Evolutionary conservation across 2,888 invertebrate species (phyloP).

Genomic region (Hipparchia sbordonii): DNA sequence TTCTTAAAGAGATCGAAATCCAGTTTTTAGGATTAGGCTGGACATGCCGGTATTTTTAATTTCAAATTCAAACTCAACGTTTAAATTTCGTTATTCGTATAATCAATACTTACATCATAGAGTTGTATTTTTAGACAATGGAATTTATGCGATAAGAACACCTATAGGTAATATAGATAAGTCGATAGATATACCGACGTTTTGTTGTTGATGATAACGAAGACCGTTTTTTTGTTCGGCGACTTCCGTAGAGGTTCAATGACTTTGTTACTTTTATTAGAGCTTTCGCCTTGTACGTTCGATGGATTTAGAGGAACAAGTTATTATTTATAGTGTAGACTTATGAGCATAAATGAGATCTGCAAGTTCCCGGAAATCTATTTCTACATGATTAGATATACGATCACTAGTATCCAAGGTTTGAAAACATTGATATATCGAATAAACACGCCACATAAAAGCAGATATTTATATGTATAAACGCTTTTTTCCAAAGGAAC

Average conservation of each 20-base stretch:
- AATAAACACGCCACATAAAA: no score
- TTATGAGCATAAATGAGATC: background rate
- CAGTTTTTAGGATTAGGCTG: background rate
- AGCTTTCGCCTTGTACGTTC: background rate
- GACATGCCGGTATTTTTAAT: background rate
- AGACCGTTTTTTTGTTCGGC: constrained; percentile 17
- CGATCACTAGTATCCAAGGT: no score
- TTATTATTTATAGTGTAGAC: background rate
- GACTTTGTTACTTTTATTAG: constrained; percentile 19
- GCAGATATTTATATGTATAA: no score
- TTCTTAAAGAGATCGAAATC: background rate
- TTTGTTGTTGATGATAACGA: constrained; percentile 34
- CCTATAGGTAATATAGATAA: constrained; percentile 25
- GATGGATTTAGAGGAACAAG: background rate
- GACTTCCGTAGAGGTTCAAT: constrained; percentile 31
- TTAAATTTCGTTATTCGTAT: background rate
- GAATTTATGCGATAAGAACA: constrained; percentile 29
- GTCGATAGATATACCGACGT: constrained; percentile 25
- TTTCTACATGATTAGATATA: no score
- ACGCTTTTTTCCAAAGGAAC: no score
- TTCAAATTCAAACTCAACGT: background rate
- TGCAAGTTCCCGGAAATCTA: no score
- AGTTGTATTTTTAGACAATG: constrained; percentile 10
- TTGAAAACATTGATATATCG: no score
- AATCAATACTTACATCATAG: background rate